These are phyloP conservation scores for Penaeus chinensis DNA, from an alignment of 1,140 invertebrate genomes.

Conservation along the genomic window DNA sequence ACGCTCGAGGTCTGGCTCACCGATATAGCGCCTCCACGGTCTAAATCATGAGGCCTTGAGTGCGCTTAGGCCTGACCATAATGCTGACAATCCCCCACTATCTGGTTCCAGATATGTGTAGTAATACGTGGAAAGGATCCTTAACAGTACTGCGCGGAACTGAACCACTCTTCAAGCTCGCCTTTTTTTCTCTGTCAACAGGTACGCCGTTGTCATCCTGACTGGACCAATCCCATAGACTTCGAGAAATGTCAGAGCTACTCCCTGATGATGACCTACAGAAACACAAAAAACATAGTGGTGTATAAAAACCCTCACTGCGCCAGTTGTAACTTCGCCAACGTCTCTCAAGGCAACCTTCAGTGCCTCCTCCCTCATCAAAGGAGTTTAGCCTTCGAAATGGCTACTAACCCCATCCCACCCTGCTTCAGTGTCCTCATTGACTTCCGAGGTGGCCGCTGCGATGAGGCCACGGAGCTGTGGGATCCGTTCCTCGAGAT, in stretches of 20 bases:
- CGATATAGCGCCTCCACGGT: too few relatives aligned
- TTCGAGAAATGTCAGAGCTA: slow-evolving; percentile 57
- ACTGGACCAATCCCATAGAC: slow-evolving; percentile 50
- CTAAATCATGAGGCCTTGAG: too few relatives aligned
- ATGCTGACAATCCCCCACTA: too few relatives aligned
- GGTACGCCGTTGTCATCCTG: slow-evolving; percentile 50
- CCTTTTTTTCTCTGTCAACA: background rate
- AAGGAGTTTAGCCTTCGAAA: slow-evolving; percentile 5
- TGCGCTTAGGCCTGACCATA: too few relatives aligned
- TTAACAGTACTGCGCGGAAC: background rate
- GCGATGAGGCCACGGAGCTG: slow-evolving; percentile 55
- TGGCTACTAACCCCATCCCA: background rate
- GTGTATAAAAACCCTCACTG: slow-evolving; percentile 69
- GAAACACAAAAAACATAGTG: background rate
- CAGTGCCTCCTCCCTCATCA: background rate
- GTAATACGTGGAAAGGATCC: background rate
- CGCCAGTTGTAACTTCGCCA: slow-evolving; percentile 66
- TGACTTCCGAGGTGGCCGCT: slow-evolving; percentile 62
- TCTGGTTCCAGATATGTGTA: too few relatives aligned
- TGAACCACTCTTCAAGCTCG: background rate
- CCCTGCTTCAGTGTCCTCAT: slow-evolving; percentile 54
- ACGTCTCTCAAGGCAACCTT: slow-evolving; percentile 31
- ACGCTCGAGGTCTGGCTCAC: too few relatives aligned
- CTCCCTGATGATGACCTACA: slow-evolving; percentile 31
- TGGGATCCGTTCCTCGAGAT: slow-evolving; percentile 53